Percentiles rank a stretch among this genome's conserved stretches.
Evolutionary conservation across 2,113 vertebrate species (phyloP).

Genomic region (Oxygymnocypris stewartii): DNA sequence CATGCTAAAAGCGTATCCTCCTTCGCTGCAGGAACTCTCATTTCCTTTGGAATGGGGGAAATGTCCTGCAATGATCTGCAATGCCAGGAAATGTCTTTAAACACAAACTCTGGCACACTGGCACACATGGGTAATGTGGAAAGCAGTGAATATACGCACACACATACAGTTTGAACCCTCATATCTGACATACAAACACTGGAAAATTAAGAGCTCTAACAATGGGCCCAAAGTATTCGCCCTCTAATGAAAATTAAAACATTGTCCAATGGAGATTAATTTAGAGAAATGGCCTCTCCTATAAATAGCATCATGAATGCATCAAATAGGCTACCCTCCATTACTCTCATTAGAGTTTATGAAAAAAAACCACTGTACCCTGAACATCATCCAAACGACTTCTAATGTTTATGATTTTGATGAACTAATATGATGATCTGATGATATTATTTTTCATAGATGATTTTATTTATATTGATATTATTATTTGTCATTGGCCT

Average conservation of each 20-base stretch:
- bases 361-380: neutral
- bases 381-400: neutral
- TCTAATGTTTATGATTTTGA: neutral
- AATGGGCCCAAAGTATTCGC: neutral
- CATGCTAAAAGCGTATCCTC: constrained; percentile 25
- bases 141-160: neutral
- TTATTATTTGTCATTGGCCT: too few species aligned
- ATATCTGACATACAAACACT: neutral
- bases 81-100: constrained; percentile 24
- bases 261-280: neutral
- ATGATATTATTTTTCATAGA: neutral
- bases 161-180: neutral
- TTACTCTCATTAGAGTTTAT: neutral
- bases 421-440: neutral
- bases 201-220: neutral
- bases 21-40: constrained; percentile 54
- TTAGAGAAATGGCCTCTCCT: neutral
- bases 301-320: neutral
- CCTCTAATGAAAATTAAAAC: neutral
- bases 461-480: too few species aligned
- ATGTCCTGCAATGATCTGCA: constrained; percentile 12
- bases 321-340: neutral
- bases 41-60: constrained; percentile 60
- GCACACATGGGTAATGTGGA: constrained; percentile 4
- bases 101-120: constrained; percentile 12